Evolutionary conservation across 2,113 vertebrate genomes (phyloP).

Genomic region (Acanthisitta chloris): DNA sequence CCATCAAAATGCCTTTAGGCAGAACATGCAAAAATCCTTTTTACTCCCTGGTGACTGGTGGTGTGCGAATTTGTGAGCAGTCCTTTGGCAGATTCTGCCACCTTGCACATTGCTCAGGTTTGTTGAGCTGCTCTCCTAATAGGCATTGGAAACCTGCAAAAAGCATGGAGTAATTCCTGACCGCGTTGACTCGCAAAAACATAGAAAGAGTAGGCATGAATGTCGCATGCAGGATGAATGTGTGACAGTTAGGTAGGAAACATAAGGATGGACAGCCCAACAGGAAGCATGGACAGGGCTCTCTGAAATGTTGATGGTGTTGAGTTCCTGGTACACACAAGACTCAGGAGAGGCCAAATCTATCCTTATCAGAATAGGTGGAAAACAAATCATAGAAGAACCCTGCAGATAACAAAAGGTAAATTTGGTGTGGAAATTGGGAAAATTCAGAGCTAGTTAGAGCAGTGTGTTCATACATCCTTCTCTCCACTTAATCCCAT

Average conservation of each 20-base stretch:
- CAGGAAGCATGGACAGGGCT: accelerated
- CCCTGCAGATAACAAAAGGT: neutral
- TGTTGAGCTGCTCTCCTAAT: neutral
- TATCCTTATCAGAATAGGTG: neutral
- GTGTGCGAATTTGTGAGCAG: neutral
- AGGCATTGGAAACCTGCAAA: neutral
- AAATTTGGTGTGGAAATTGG: neutral
- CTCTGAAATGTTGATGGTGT: neutral
- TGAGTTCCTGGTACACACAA: neutral
- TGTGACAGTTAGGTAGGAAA: neutral
- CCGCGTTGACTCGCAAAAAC: neutral
- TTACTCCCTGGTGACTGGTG: neutral
- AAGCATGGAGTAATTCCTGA: neutral
- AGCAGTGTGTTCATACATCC: neutral
- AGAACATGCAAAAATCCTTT: neutral
- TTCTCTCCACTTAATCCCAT: neutral
- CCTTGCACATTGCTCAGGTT: neutral
- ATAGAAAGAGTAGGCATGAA: neutral
- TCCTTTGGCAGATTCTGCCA: neutral
- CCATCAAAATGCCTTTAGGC: neutral
- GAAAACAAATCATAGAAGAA: neutral
- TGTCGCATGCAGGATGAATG: accelerated
- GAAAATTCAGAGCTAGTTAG: neutral
- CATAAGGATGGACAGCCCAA: accelerated
- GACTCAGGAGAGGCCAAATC: neutral